Evolutionary conservation across 2,797 vertebrate species (phyloP).

Genomic region (Crocodylus rhombifer): DNA sequence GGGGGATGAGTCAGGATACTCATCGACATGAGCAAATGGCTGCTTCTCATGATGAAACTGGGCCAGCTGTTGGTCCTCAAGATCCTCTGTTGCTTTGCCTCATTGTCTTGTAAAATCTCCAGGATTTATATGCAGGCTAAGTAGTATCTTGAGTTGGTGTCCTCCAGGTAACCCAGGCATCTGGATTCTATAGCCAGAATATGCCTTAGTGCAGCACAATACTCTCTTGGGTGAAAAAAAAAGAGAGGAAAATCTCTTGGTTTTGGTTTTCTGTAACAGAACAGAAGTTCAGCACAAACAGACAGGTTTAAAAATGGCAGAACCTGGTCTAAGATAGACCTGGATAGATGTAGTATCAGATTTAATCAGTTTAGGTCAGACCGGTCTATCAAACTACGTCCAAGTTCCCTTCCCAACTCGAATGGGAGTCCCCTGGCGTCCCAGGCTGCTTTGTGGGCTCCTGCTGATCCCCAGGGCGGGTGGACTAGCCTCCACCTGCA

Average conservation of each 20-base stretch:
- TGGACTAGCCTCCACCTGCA: too few species aligned
- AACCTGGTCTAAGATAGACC: too few species aligned
- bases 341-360: too few species aligned
- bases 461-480: too few species aligned
- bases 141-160: neutral
- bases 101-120: neutral
- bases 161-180: neutral
- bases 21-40: rapidly evolving
- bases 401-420: too few species aligned
- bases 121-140: neutral
- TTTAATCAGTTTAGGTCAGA: too few species aligned
- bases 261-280: slow-evolving; percentile 7
- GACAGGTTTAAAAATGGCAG: too few species aligned
- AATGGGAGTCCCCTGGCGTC: too few species aligned
- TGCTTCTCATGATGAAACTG: neutral
- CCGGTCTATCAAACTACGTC: too few species aligned
- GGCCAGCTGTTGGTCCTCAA: neutral
- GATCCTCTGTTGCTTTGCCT: neutral
- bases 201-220: slow-evolving; percentile 26
- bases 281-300: neutral
- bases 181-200: slow-evolving; percentile 21
- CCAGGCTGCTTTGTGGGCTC: too few species aligned
- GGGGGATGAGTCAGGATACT: neutral
- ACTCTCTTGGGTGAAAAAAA: neutral
- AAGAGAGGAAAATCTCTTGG: slow-evolving; percentile 15